These are phyloP conservation scores for Sebastes nivosus DNA, from an alignment of 2,797 vertebrate genomes.

Conservation along the genomic window DNA sequence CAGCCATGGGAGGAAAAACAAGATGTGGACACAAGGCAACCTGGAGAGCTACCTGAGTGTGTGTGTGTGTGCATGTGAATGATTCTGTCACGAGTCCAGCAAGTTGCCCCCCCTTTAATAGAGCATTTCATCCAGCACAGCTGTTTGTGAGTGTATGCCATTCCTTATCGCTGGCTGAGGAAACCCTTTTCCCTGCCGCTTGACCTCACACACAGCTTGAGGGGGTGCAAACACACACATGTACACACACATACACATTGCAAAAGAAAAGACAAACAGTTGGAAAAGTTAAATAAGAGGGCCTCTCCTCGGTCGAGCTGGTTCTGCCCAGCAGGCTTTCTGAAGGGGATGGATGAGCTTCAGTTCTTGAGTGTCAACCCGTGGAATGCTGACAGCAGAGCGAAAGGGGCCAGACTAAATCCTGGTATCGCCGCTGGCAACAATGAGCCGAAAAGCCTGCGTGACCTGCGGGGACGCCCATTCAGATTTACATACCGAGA, in stretches of 20 bases:
- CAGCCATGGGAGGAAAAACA: conserved; percentile 27
- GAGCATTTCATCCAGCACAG: conserved; percentile 27
- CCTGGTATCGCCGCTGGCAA: conserved; percentile 34
- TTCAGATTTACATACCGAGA: conserved; percentile 2
- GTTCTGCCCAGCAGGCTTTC: conserved; percentile 56
- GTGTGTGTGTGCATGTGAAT: conserved; percentile 10
- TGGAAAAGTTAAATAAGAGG: conserved; percentile 63
- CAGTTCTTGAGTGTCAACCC: conserved; percentile 44
- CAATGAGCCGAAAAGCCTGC: conserved; percentile 21
- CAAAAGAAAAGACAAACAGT: conserved; percentile 61
- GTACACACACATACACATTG: conserved; percentile 12
- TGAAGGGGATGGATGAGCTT: conserved; percentile 65
- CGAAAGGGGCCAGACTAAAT: conserved; percentile 7
- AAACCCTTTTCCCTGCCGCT: conserved; percentile 40
- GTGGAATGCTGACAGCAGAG: conserved; percentile 59
- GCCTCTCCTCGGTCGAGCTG: conserved; percentile 43
- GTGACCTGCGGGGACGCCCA: background rate
- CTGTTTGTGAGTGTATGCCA: conserved; percentile 30
- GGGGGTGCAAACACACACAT: conserved; percentile 11
- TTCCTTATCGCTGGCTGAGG: conserved; percentile 59
- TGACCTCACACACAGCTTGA: conserved; percentile 59
- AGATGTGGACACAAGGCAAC: conserved; percentile 35
- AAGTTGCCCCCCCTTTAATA: background rate
- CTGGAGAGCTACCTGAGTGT: conserved; percentile 35
- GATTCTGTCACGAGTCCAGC: background rate